Evolutionary conservation across 2,797 vertebrate species (phyloP).

Genomic region (Apogon hyalosoma): DNA sequence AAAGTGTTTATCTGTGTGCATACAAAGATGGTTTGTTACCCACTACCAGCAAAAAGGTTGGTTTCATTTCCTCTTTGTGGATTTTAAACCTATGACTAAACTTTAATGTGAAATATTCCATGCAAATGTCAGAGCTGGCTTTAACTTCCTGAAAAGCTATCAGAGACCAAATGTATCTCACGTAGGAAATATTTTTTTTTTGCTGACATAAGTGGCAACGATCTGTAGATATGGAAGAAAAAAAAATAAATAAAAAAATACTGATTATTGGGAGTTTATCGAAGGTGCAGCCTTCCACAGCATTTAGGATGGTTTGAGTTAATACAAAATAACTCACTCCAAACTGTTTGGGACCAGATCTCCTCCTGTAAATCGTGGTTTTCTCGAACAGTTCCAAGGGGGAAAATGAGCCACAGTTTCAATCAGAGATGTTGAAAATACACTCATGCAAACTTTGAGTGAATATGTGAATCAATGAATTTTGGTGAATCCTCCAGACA

Average conservation of each 20-base stretch:
- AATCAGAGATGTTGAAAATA: no score
- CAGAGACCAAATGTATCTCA: background rate
- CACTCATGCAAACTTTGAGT: background rate
- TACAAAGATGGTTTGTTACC: background rate
- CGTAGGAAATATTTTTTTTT: background rate
- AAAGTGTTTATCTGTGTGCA: background rate
- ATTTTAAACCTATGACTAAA: background rate
- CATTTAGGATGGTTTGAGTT: no score
- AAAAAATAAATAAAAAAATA: no score
- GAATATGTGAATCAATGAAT: conserved; percentile 6
- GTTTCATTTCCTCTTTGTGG: conserved; percentile 31
- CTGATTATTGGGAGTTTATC: no score
- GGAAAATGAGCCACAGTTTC: no score
- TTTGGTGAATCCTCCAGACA: conserved; percentile 60
- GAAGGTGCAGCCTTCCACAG: no score
- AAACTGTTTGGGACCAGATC: no score
- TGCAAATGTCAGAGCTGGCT: background rate
- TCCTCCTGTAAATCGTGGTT: no score
- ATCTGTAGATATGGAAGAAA: no score
- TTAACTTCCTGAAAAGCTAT: conserved; percentile 23
- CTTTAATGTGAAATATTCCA: background rate
- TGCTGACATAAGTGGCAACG: background rate
- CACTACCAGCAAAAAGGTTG: background rate
- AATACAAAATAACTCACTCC: no score
- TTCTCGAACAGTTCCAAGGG: no score